These are phyloP conservation scores for Cerastoderma edule DNA, from an alignment of 2,888 invertebrate genomes.

Conservation along the genomic window DNA sequence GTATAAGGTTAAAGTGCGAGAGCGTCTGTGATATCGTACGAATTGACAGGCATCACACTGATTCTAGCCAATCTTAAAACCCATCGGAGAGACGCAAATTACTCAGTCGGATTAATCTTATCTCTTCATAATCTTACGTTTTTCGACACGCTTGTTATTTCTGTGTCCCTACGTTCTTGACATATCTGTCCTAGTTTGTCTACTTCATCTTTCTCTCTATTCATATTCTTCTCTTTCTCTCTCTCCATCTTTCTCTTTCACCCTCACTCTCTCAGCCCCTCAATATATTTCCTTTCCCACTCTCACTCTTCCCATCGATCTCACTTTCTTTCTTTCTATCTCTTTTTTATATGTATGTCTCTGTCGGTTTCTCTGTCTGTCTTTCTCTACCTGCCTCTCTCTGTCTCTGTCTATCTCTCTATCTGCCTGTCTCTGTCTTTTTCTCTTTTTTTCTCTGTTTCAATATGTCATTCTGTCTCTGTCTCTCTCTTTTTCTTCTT, in stretches of 20 bases:
- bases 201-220: no score
- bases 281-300: not conserved
- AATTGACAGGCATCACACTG: not conserved
- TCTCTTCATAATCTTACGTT: no score
- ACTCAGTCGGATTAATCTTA: no score
- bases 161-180: no score
- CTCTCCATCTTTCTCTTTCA: no score
- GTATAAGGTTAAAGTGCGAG: no score
- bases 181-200: no score
- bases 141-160: no score
- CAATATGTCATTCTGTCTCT: slow-evolving; percentile 5
- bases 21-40: not conserved
- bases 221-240: no score
- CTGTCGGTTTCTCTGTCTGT: not conserved
- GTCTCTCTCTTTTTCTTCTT: not conserved
- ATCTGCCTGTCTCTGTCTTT: slow-evolving; percentile 8
- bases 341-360: slow-evolving; percentile 4
- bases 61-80: no score
- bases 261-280: slow-evolving; percentile 1
- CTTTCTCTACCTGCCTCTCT: not conserved
- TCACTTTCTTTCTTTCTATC: not conserved
- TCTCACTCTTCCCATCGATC: not conserved
- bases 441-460: slow-evolving; percentile 4
- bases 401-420: not conserved
- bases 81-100: no score